phyloP scores from a whole-genome alignment of 2,888 invertebrate genomes.

The Aelia acuminata region DNA sequence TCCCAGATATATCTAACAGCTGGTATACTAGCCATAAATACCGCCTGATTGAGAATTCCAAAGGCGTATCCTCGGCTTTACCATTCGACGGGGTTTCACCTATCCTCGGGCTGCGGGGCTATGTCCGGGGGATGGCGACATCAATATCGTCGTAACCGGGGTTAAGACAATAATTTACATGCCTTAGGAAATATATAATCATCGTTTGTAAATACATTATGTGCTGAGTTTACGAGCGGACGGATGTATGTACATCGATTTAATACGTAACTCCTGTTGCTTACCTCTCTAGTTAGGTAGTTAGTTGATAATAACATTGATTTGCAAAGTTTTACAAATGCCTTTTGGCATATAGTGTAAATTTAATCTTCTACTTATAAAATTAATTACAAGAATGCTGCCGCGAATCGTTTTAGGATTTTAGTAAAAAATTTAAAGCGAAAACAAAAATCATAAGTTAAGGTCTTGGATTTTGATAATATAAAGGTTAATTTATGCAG shows the following conservation, averaged over 20 bases:
- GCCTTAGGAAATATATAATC: neutral
- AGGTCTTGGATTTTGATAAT: no score
- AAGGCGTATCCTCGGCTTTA: neutral
- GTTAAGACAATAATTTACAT: neutral
- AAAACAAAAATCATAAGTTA: no score
- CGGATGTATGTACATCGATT: neutral
- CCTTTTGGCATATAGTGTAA: no score
- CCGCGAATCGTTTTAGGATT: no score
- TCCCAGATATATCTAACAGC: slow-evolving; percentile 14
- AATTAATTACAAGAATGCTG: no score
- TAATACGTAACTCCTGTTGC: neutral
- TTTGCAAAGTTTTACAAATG: no score
- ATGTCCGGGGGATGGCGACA: neutral
- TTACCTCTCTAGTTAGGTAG: no score
- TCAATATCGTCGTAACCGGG: neutral
- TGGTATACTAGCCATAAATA: slow-evolving; percentile 34
- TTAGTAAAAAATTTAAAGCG: no score
- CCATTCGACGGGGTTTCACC: slow-evolving; percentile 31
- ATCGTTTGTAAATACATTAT: neutral
- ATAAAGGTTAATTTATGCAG: no score
- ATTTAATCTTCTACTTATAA: no score
- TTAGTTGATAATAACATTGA: no score
- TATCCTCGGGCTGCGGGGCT: neutral
- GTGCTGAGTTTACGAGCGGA: neutral
- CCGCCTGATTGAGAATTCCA: slow-evolving; percentile 44